Percentiles rank a stretch among this genome's conserved stretches.
Conservation (phyloP, 1,140 invertebrate species). For the Sycophila sp. region DNA sequence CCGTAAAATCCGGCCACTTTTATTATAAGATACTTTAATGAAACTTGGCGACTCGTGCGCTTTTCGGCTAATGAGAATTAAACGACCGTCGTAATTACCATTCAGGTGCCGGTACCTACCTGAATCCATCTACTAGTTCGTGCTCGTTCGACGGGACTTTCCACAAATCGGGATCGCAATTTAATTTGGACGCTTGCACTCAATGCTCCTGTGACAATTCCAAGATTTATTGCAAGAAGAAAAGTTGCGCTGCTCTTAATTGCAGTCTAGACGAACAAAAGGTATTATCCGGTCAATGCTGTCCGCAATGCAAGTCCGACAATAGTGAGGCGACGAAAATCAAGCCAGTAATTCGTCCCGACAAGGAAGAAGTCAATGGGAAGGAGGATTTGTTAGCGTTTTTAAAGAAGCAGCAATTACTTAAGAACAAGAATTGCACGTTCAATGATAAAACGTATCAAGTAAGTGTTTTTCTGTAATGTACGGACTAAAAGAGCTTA, state of each 20-base stretch:
- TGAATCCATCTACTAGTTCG: conserved; percentile 65
- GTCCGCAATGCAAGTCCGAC: not conserved
- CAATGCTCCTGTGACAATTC: conserved; percentile 82
- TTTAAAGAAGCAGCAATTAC: not conserved
- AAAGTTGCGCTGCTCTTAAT: not conserved
- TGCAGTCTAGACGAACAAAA: not conserved
- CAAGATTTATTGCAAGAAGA: not conserved
- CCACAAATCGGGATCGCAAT: conserved; percentile 70
- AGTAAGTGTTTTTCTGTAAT: not conserved
- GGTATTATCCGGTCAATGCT: not conserved
- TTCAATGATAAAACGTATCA: not conserved
- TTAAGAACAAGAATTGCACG: not conserved
- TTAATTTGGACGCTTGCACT: conserved; percentile 81
- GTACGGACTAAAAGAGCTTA: not conserved
- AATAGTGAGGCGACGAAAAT: not conserved
- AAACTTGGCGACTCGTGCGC: conserved; percentile 86
- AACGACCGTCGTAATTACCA: conserved; percentile 75
- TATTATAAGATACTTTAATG: too few relatives aligned
- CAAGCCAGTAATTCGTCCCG: not conserved
- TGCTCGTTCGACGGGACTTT: conserved; percentile 78
- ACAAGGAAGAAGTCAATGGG: not conserved
- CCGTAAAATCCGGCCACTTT: too few relatives aligned
- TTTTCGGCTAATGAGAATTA: conserved; percentile 81
- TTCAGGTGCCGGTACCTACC: conserved; percentile 51
- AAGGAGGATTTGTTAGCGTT: too few relatives aligned